Conservation (phyloP, 2,888 invertebrate genomes). For the Drosophila monieri region DNA sequence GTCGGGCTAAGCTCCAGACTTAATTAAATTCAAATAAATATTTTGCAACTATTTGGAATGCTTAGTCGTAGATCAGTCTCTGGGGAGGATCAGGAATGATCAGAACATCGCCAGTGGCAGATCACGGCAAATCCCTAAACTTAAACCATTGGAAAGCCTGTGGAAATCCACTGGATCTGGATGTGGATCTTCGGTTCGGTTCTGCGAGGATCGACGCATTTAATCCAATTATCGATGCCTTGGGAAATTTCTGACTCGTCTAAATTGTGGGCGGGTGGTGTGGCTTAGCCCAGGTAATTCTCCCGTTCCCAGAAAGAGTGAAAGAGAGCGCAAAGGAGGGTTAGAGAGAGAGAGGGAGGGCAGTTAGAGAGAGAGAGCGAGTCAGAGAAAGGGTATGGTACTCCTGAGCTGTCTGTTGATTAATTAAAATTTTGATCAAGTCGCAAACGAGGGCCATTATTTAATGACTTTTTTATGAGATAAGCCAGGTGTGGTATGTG, state of each 20-base stretch:
- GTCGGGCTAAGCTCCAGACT: constrained; percentile 56
- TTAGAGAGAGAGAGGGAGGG: constrained; percentile 1
- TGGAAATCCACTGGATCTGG: constrained; percentile 65
- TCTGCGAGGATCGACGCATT: constrained; percentile 45
- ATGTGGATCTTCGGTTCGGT: constrained; percentile 45
- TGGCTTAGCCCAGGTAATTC: constrained; percentile 55
- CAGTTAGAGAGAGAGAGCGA: background rate
- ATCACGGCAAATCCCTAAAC: constrained; percentile 52
- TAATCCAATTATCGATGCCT: constrained; percentile 74
- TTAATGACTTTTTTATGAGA: constrained; percentile 74
- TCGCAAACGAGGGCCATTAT: constrained; percentile 72
- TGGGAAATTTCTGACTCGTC: constrained; percentile 38
- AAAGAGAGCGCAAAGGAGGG: background rate
- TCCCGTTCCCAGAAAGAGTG: constrained; percentile 53
- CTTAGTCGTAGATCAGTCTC: constrained; percentile 49
- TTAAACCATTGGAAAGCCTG: constrained; percentile 50
- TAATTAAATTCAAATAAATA: constrained; percentile 74
- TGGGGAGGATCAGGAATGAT: constrained; percentile 26
- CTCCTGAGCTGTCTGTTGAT: constrained; percentile 49
- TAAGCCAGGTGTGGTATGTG: constrained; percentile 64
- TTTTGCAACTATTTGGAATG: constrained; percentile 66
- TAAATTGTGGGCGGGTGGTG: constrained; percentile 73
- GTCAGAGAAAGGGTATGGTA: constrained; percentile 5
- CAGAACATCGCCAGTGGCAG: constrained; percentile 7
- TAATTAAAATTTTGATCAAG: constrained; percentile 79